These are phyloP conservation scores for Burhinus oedicnemus DNA, from an alignment of 2,113 vertebrate species.

Conservation along the genomic window DNA sequence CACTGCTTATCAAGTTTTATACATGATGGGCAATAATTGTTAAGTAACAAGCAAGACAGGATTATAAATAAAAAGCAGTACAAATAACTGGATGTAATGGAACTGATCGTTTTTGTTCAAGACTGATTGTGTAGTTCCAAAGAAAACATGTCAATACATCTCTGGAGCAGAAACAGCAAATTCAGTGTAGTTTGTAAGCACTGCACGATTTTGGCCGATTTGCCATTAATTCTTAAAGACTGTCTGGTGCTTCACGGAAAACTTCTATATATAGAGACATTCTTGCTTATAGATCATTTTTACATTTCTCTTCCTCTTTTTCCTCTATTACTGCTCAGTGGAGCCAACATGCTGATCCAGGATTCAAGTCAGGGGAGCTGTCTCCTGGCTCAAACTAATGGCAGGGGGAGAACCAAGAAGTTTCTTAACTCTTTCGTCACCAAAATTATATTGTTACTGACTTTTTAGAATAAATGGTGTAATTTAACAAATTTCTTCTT, in stretches of 20 bases:
- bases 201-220: background rate
- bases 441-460: background rate
- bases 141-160: background rate
- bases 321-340: constrained; percentile 22
- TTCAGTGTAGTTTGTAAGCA: background rate
- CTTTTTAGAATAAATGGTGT: background rate
- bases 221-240: constrained; percentile 31
- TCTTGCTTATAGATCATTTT: constrained; percentile 51
- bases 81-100: background rate
- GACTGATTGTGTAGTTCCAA: background rate
- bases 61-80: background rate
- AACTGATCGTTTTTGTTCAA: background rate
- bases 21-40: background rate
- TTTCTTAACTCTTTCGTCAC: constrained; percentile 35
- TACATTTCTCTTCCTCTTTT: constrained; percentile 56
- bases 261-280: constrained; percentile 49
- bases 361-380: constrained; percentile 50
- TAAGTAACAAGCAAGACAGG: background rate
- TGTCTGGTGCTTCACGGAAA: constrained; percentile 28
- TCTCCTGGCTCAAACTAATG: constrained; percentile 36
- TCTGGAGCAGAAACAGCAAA: constrained; percentile 13
- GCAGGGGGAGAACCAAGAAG: background rate
- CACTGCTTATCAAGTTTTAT: background rate
- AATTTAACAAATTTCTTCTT: background rate
- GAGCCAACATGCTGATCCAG: constrained; percentile 61